Base-by-base conservation (phyloP, 1,140 invertebrate genomes). In the Drosophila baimaii region DNA sequence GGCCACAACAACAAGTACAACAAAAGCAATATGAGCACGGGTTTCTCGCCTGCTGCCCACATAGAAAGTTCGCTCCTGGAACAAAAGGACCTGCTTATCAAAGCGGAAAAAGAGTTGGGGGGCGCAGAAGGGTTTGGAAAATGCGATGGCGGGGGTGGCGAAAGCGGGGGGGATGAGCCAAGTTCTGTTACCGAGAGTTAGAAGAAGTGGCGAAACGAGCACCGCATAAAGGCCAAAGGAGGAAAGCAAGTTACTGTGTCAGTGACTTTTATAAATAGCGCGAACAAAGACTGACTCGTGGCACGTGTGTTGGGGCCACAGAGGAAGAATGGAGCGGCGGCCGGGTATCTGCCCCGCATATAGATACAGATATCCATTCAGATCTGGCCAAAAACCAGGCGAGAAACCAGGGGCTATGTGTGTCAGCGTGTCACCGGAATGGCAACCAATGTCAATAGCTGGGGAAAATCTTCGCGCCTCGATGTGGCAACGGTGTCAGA, bases 231-330 rank as follows among this genome's bases (percentile, higher is more conserved):
- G 59, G 51, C 54, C 47, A 27, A 54, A 69, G 65, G 65, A 66
- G 81, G 79, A 79, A 82, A 68, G 63, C 83, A 79, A 86, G 83
- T 88, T 86, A 86, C 83, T 86, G 79, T 86, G 83, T 88, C 83
- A 86, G 56, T 86, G 83, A 86, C 83, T 88, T 89, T 88, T 88
- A 88, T 88, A 88, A 89, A 88, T 88, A 88, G 84, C 84, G 68
- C 65, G 84, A 83, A 88, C 79, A 88, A 88, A 83, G 80, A 83
- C n/a, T 33, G 80, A 71, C 83, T 76, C 81, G 64, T 56, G 70
- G 74, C 74, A 75, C 74, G 72, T 74, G 61, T 57, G 49, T 39
- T n/a, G n/a, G 65, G 44, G 61, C 55, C 83, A 44, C 63, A 76
- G 66, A 63, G 66, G 79, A 79, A 57, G 79, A 82, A 64, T 58